Percentiles rank a stretch among this genome's conserved stretches.
These are phyloP conservation scores for Caenorhabditis japonica DNA, from an alignment of 2,888 invertebrate species.

Conservation along the genomic window DNA sequence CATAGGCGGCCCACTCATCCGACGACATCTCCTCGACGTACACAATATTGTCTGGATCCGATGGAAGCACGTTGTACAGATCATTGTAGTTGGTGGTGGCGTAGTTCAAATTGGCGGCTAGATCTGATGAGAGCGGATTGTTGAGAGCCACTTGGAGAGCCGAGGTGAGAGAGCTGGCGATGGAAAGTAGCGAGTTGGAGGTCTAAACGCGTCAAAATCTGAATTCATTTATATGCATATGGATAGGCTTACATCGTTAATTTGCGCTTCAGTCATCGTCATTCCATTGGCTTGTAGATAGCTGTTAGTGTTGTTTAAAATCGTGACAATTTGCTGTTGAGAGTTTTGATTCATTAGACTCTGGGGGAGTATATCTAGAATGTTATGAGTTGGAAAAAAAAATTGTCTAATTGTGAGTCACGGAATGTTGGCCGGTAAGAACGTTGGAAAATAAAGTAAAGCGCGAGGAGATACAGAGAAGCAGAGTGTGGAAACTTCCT, in stretches of 20 bases:
- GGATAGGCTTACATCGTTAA: constrained; percentile 43
- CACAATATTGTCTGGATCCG: constrained; percentile 60
- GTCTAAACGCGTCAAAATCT: constrained; percentile 36
- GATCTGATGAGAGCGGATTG: constrained; percentile 61
- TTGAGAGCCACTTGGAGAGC: constrained; percentile 49
- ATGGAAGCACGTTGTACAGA: constrained; percentile 63
- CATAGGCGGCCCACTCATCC: constrained; percentile 68
- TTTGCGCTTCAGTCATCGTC: constrained; percentile 55
- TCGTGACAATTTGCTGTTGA: constrained; percentile 52
- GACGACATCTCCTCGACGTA: constrained; percentile 68
- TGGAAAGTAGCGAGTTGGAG: constrained; percentile 47
- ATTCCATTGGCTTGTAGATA: constrained; percentile 57
- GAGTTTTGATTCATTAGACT: constrained; percentile 62
- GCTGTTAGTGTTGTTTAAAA: constrained; percentile 56
- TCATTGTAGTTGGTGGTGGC: constrained; percentile 64
- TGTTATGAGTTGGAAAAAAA: background rate
- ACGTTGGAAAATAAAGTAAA: too few species aligned
- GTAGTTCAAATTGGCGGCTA: constrained; percentile 54
- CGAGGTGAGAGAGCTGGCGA: constrained; percentile 45
- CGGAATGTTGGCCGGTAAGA: too few species aligned
- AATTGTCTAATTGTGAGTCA: too few species aligned
- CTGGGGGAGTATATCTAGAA: constrained; percentile 55
- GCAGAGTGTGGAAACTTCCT: too few species aligned
- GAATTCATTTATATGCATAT: background rate
- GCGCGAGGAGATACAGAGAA: too few species aligned